Conservation (phyloP, 2,113 vertebrate species). For the Malurus cyaneus region DNA sequence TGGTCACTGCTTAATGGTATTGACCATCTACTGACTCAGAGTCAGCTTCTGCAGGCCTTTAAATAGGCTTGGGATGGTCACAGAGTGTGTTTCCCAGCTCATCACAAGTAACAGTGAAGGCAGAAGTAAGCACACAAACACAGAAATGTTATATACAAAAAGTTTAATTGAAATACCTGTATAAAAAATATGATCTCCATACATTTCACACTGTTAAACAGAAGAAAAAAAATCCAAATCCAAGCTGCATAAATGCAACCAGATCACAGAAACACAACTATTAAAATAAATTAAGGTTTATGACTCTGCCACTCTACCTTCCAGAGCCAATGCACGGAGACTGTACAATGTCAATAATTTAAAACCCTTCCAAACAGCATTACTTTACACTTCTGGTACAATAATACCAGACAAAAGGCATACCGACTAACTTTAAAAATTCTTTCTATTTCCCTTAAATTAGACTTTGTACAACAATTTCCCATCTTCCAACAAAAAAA, state of each 20-base stretch:
- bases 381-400: conserved; percentile 77
- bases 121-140: background rate
- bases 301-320: conserved; percentile 77
- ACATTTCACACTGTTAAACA: conserved; percentile 85
- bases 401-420: conserved; percentile 74
- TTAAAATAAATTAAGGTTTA: conserved; percentile 82
- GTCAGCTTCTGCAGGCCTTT: background rate
- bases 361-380: conserved; percentile 76
- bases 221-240: conserved; percentile 75
- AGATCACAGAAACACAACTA: conserved; percentile 77
- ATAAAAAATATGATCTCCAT: conserved; percentile 98
- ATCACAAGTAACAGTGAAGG: background rate
- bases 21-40: background rate
- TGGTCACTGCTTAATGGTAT: background rate
- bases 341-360: conserved; percentile 85
- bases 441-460: conserved; percentile 86
- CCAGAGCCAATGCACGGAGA: conserved; percentile 81
- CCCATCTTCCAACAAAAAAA: conserved; percentile 75
- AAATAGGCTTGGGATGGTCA: background rate
- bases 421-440: conserved; percentile 73
- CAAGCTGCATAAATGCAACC: conserved; percentile 77
- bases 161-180: conserved; percentile 97
- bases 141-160: conserved; percentile 83
- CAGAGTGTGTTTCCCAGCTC: accelerated
- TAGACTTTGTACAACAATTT: conserved; percentile 87